Evolutionary conservation across 2,888 invertebrate species (phyloP).

Genomic region (Cryptus armator): DNA sequence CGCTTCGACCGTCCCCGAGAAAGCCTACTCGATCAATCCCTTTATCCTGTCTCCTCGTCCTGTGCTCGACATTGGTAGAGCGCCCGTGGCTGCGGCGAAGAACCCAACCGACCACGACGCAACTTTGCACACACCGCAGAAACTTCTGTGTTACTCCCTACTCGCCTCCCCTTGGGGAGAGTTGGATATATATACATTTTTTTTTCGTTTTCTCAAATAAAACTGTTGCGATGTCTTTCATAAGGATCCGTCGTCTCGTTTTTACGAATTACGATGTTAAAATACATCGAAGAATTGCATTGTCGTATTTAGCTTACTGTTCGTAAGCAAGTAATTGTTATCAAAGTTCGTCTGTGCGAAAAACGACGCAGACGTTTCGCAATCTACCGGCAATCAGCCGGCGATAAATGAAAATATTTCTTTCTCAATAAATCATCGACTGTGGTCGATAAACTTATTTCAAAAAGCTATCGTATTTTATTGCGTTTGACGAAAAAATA

Average conservation of each 20-base stretch:
- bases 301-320: too few species aligned
- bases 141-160: background rate
- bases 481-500: background rate
- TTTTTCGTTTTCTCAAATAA: background rate
- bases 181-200: background rate
- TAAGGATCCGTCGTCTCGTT: too few species aligned
- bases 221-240: too few species aligned
- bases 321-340: too few species aligned
- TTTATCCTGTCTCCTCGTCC: conserved; percentile 71
- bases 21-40: conserved; percentile 75
- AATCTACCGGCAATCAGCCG: background rate
- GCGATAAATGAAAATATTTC: conserved; percentile 2
- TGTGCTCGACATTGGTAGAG: background rate
- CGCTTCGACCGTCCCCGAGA: conserved; percentile 58
- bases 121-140: conserved; percentile 3
- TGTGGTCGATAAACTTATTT: background rate
- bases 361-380: background rate
- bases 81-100: background rate
- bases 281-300: too few species aligned
- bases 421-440: conserved; percentile 21
- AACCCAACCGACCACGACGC: conserved; percentile 9
- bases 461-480: too few species aligned
- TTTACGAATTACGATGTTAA: too few species aligned
- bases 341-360: background rate
- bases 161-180: background rate